Evolutionary conservation across 2,797 vertebrate genomes (phyloP), one percentile per base, ranked within the genome.

Genomic region (Gadopsis bispinosus): DNA sequence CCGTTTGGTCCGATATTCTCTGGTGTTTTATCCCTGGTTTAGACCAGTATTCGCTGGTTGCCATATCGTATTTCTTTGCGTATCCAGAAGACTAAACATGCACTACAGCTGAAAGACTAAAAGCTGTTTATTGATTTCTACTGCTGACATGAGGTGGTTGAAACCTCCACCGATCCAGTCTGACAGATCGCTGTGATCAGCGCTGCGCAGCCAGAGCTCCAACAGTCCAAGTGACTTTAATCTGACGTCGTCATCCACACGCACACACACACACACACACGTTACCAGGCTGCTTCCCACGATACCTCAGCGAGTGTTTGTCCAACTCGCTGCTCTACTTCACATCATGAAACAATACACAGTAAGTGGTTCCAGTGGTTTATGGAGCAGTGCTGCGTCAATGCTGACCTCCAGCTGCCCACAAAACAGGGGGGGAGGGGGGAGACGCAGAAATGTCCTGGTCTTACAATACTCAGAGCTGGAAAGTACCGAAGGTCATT

Each of bases 321-420:
- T 81, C 87, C 84, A 86, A 84, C 75, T 75, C 62, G 41, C 71
- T 76, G 81, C 79, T 83, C 81, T 82, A 80, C 84, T 89, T 88
- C 80, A 84, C 87, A 83, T 88, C 77, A 86, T 92, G 84, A 87
- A 89, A 89, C 87, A 88, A 88, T 85, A 61, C 73, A 53, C 71
- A 80, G 45, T 89, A 88, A 91, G 80, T 88, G 81, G 80, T 87
- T 88, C 85, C 83, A 89, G 86, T 64, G 86, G 84, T 89, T 92
- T 91, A 88, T 89, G 83, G 85, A 84, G 77, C 80, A 73, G 71
- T 74, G 82, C 85, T 90, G 84, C 87, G 86, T 91, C 87, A 91
- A 82, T 85, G 77, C 86, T 90, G 90, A 91, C 90, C 88, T 90
- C 85, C 65, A 53, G 22, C 81, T 88, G 80, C 75, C 83, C 88